Percentiles rank a stretch among this genome's conserved stretches.
These are phyloP conservation scores for Nematolebias whitei DNA, from an alignment of 2,113 vertebrate genomes.

Conservation along the genomic window DNA sequence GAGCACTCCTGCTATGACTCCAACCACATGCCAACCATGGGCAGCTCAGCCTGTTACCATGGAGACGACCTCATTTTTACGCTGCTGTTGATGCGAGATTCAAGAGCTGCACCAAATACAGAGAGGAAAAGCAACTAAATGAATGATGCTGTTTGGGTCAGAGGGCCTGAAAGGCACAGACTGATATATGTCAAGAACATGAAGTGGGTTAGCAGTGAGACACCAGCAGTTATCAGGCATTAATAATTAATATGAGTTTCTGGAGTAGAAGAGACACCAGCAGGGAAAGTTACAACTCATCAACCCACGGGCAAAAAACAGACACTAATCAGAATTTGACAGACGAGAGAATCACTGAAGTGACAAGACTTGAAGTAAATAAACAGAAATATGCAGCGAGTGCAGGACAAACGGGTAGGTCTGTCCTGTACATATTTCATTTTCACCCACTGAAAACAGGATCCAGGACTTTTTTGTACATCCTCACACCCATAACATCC, in stretches of 20 bases:
- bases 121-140: constrained; percentile 53
- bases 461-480: too few relatives aligned
- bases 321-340: constrained; percentile 24
- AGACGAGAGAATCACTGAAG: background rate
- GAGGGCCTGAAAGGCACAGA: constrained; percentile 12
- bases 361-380: background rate
- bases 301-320: constrained; percentile 4
- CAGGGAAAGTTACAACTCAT: constrained; percentile 12
- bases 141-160: constrained; percentile 44
- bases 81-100: constrained; percentile 60
- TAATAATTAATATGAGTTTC: constrained; percentile 35
- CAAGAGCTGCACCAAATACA: constrained; percentile 37
- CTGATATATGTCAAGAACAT: constrained; percentile 15
- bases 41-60: constrained; percentile 74
- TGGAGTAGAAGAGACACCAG: constrained; percentile 6
- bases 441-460: too few relatives aligned
- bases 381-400: too few relatives aligned
- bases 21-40: constrained; percentile 58
- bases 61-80: constrained; percentile 77
- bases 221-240: constrained; percentile 37
- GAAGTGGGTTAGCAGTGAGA: background rate
- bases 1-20: constrained; percentile 45
- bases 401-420: too few relatives aligned
- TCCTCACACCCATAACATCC: too few relatives aligned
- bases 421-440: too few relatives aligned